phyloP scores from a whole-genome alignment of 2,797 vertebrate species.

The Gymnocypris eckloni region DNA sequence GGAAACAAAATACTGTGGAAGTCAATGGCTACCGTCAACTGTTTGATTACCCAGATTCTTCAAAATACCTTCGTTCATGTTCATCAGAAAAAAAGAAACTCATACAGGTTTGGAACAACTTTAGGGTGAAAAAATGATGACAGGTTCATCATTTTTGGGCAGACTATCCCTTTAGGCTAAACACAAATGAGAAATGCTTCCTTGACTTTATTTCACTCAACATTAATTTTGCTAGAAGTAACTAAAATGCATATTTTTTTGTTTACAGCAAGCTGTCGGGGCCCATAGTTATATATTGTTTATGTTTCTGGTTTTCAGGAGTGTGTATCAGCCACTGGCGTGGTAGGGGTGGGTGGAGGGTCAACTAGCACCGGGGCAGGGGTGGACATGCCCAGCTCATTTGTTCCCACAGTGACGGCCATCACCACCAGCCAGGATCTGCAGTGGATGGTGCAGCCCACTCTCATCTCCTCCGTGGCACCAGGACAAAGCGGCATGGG shows the following conservation, averaged over 20 bases:
- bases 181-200: not conserved
- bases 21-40: not conserved
- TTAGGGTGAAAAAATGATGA: not conserved
- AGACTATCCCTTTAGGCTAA: not conserved
- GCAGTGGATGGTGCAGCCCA: slow-evolving; percentile 98
- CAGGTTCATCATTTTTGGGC: not conserved
- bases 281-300: slow-evolving; percentile 11
- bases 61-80: not conserved
- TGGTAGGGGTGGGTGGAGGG: slow-evolving; percentile 78
- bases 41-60: not conserved
- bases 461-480: slow-evolving; percentile 94
- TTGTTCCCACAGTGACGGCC: slow-evolving; percentile 96
- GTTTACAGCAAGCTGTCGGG: not conserved
- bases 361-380: slow-evolving; percentile 72
- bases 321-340: slow-evolving; percentile 85
- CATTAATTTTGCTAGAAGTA: not conserved
- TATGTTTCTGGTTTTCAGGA: slow-evolving; percentile 78
- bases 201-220: not conserved
- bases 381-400: slow-evolving; percentile 94
- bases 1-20: not conserved
- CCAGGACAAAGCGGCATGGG: slow-evolving; percentile 84
- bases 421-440: slow-evolving; percentile 98
- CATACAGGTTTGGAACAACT: not conserved
- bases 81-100: not conserved
- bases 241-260: not conserved